Conservation (phyloP, 2,797 vertebrate genomes). For the Mionectes olivaceus region DNA sequence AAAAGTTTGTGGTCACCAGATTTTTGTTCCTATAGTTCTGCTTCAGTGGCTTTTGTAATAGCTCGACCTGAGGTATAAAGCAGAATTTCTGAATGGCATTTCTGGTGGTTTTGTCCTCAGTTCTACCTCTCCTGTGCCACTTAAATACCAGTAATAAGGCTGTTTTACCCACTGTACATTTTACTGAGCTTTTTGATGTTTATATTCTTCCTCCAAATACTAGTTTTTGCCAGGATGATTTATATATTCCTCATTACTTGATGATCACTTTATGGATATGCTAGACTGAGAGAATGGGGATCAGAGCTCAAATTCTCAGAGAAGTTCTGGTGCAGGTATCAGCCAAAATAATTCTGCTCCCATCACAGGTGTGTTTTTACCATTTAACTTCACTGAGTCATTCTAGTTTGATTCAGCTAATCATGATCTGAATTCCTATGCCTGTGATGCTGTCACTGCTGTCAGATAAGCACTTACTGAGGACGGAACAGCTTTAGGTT, state of each 20-base stretch:
- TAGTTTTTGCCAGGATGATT: neutral
- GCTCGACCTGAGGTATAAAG: constrained; percentile 43
- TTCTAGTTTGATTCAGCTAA: neutral
- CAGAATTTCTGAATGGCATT: constrained; percentile 64
- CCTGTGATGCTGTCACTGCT: neutral
- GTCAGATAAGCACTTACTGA: neutral
- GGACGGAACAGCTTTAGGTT: neutral
- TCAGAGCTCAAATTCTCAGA: neutral
- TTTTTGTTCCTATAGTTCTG: neutral
- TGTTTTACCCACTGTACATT: constrained; percentile 34
- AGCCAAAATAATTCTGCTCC: neutral
- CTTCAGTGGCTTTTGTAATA: constrained; percentile 50
- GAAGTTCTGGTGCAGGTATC: neutral
- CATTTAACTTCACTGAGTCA: neutral
- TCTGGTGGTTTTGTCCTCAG: constrained; percentile 53
- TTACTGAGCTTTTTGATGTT: neutral
- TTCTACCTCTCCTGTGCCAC: constrained; percentile 41
- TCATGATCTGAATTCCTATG: neutral
- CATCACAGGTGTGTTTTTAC: neutral
- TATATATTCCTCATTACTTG: neutral
- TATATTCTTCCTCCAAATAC: neutral
- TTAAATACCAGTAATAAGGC: constrained; percentile 24
- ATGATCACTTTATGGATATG: neutral
- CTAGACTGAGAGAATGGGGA: neutral
- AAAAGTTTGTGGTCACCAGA: neutral